Base-by-base conservation (phyloP, 2,888 invertebrate genomes). In the Megamerina dolium region DNA sequence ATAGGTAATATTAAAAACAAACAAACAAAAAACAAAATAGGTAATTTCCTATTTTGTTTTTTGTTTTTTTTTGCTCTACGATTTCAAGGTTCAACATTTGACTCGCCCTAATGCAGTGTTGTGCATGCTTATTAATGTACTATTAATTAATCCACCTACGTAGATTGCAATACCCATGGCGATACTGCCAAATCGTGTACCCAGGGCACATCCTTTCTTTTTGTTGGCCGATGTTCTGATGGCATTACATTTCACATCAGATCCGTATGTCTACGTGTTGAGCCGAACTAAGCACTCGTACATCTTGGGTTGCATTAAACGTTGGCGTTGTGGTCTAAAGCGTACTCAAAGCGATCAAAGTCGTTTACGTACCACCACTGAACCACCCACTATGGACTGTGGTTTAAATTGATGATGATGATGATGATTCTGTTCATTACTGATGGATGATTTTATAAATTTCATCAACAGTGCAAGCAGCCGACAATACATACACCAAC, bases 181-280 rank as follows among this genome's bases (percentile, higher is more conserved):
- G 6, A 59, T 70, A 12, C 45, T 55, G 30, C 47, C 59, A 26
- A 40, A 64, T 52, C 67, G 64, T 3, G 56, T 68, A 33, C 59
- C 58, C 9, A 51, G 52, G 19, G 40, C 49, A 16, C 66, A 70
- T 54, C 50, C 53, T 23, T 71, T 68, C 55, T 78, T 78, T 48
- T 64, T 72, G 16, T 58, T 81, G 12, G 85, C 87, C 3, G 88
- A 90, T 64, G 68, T 85, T 43, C 74, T 88, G 44, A 81, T 89
- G 74, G 80, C 86, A 38, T 68, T 87, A 39, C 89, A 91, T 72
- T 90, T 89, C 69, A 82, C 85, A 21, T 75, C 88, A 49, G 85
- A 90, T 70, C 90, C 90, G 2, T 84, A 85, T 57, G 79, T 89
- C 41, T 90, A 89, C 70, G 88, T 89, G 37, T 74, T 88, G 20